phyloP scores from a whole-genome alignment of 2,797 vertebrate species.

The Peromyscus eremicus region DNA sequence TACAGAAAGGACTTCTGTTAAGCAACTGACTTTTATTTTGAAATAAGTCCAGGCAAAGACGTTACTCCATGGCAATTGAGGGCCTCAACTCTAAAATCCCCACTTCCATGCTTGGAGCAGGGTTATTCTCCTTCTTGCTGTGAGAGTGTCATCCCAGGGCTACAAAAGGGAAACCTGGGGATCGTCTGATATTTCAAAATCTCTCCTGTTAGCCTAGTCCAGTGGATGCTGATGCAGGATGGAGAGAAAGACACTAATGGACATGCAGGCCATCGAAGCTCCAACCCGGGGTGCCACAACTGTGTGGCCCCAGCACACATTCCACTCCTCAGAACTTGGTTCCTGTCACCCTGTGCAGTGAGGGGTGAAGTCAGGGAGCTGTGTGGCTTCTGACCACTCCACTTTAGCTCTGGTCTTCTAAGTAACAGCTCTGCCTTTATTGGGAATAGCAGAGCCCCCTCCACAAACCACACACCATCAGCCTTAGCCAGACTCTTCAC shows the following conservation, averaged over 20 bases:
- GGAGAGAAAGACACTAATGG: background rate
- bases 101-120: background rate
- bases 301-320: rapidly evolving
- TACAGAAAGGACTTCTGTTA: background rate
- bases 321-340: rapidly evolving
- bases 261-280: background rate
- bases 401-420: background rate
- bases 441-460: background rate
- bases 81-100: background rate
- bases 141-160: background rate
- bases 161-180: background rate
- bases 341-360: rapidly evolving
- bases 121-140: background rate
- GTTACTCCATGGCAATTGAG: rapidly evolving
- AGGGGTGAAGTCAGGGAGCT: no score
- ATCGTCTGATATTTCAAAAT: background rate
- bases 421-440: background rate
- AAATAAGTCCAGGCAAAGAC: background rate
- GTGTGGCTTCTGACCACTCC: background rate
- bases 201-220: background rate
- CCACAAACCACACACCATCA: background rate
- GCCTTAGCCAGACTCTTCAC: background rate
- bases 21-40: background rate
- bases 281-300: rapidly evolving
- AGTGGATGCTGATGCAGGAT: background rate